phyloP scores from a whole-genome alignment of 1,140 invertebrate genomes.

The Drosophila prosaltans region DNA sequence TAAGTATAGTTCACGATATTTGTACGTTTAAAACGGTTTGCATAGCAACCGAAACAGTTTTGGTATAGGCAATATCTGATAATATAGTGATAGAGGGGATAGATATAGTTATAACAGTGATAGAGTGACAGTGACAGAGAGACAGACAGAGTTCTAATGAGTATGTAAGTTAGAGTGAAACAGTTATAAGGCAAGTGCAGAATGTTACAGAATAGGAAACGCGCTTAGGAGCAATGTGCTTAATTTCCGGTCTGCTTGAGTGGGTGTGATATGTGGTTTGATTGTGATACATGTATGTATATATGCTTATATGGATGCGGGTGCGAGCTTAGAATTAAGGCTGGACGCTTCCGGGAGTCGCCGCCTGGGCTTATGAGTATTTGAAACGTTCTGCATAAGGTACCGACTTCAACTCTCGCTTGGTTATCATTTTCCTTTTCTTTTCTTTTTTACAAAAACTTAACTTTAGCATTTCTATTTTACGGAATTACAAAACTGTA shows the following conservation, averaged over 20 bases:
- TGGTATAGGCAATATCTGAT: constrained; percentile 71
- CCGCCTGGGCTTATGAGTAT: constrained; percentile 63
- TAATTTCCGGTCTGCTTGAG: constrained; percentile 17
- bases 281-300: constrained; percentile 15
- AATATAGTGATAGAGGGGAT: constrained; percentile 18
- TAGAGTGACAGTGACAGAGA: constrained; percentile 13
- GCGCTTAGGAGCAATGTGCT: constrained; percentile 14
- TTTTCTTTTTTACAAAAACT: constrained; percentile 66
- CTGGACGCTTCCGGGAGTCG: constrained; percentile 39
- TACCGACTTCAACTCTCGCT: constrained; percentile 75
- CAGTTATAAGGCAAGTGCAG: constrained; percentile 45
- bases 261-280: constrained; percentile 9
- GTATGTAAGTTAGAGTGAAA: constrained; percentile 20
- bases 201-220: constrained; percentile 13
- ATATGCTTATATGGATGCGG: constrained; percentile 11
- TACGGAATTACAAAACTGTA: constrained; percentile 28
- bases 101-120: constrained; percentile 23
- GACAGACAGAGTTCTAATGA: constrained; percentile 22
- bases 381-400: constrained; percentile 63
- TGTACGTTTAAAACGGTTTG: constrained; percentile 64
- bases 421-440: constrained; percentile 32
- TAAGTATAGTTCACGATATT: constrained; percentile 48
- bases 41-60: constrained; percentile 66
- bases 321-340: constrained; percentile 70
- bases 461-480: constrained; percentile 64